Base-by-base conservation (phyloP, 2,888 invertebrate genomes). In the Phaedon cochleariae region DNA sequence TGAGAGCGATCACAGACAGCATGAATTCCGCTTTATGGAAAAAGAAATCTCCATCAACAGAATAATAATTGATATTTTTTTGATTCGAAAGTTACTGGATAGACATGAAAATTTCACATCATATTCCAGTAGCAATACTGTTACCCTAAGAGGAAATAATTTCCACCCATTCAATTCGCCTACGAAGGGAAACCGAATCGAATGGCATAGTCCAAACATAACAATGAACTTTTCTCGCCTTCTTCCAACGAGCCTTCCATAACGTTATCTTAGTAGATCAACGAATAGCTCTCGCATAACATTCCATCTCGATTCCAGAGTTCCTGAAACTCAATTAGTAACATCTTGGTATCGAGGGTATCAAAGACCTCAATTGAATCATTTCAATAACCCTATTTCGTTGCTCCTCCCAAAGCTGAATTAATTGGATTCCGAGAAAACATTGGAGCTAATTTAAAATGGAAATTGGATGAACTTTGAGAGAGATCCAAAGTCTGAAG, bases 301-400 rank as follows among this genome's bases (percentile, higher is more conserved):
- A 21, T 21, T 20, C 22, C 29, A 15, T 51, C 22, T 21, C 9
- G 7, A 26, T 51, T 20, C n/a, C 12, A 7, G 51, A 26, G n/a
- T 26, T 51, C 22, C 26, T 22, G 15, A 20, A 51, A 51, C 51
- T 51, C 26, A 51, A 51, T 51, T 51, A 51, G 51, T 22, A 51
- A 51, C 51, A 29, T 51, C 29, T 26, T 22, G 29, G 51, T 51
- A 51, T 51, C 51, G 29, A 29, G 26, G 15, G 51, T 51, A 29
- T 51, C 51, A 51, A 51, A 22, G 22, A 51, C 51, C 51, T 12
- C 26, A 51, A 51, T 51, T 51, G 51, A 51, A 51, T 51, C 51
- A 51, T 51, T 51, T 51, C 51, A 51, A 51, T 51, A 51, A 51
- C 51, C 29, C 22, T 22, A 17, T 57, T 26, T 29, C 57, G 45